Base-by-base conservation (phyloP, 1,140 invertebrate species). In the Acyrthosiphon pisum region DNA sequence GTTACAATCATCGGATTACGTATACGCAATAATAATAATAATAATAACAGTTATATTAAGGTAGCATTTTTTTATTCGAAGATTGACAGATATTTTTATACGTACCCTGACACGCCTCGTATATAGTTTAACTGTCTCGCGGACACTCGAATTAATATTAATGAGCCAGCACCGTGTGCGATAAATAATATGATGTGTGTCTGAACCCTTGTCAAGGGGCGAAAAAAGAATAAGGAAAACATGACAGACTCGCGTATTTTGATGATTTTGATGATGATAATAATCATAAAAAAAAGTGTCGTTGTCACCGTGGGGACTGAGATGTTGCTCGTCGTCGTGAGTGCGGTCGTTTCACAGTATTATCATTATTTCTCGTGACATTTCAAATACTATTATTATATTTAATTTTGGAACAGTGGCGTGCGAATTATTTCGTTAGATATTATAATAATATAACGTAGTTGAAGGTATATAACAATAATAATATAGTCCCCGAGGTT, bases 241-340 rank as follows among this genome's bases (percentile, higher is more conserved):
- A 37, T 81, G 76, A 81, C 76, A 81, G 76, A 81, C 76, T 7
- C 76, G 35, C n/a, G 76, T 81, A 81, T 81, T 81, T 35, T 20
- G 76, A 81, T 0, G 60, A n/a, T n/a, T n/a, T n/a, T n/a, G n/a
- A n/a, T 2, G 76, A 81, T 14, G 30, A 68, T 68, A 14, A 68
- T 68, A 68, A 68, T 68, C n/a, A 68, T 68, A 81, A 81, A 81
- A 81, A 68, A 81, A 81, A 81, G 35, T 81, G n/a, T 81, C 76
- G n/a, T 81, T 81, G 76, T 35, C 76, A 81, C 76, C 76, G 30
- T n/a, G 30, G 60, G 60, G 60, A 68, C 60, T 68, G 60, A 30
- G 60, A 30, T 68, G 60, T 68, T 68, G 60, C 60, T 26, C 14
- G n/a, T 76, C 14, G 11, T 37, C 20, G 35, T 37, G 35, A 81